A percentile compares a stretch with the other conserved stretches of the same genome.
phyloP scores from a whole-genome alignment of 1,140 invertebrate genomes.

The Formica exsecta region DNA sequence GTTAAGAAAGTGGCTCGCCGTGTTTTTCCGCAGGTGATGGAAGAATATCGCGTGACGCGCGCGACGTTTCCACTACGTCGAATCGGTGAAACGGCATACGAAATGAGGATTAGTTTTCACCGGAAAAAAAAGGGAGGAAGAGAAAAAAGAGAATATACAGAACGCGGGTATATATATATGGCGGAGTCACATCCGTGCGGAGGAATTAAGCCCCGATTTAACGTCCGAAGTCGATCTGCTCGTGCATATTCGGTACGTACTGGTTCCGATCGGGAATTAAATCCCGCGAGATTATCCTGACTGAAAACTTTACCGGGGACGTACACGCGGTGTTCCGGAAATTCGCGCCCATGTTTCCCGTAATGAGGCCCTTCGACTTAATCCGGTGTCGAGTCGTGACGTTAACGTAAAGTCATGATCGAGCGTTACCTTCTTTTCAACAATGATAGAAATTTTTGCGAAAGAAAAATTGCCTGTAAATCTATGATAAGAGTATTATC shows the following conservation, averaged over 20 bases:
- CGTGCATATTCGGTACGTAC: constrained; percentile 42
- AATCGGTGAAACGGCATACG: constrained; percentile 29
- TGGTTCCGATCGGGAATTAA: constrained; percentile 46
- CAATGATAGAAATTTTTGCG: no score
- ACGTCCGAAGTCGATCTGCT: constrained; percentile 56
- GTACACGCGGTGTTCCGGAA: constrained; percentile 41
- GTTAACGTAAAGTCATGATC: not conserved
- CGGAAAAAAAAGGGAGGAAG: not conserved
- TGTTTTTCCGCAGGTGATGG: constrained; percentile 44
- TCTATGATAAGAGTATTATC: no score
- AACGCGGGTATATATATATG: not conserved
- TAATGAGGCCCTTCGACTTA: not conserved
- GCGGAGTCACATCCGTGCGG: constrained; percentile 41
- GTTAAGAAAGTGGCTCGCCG: constrained; percentile 54
- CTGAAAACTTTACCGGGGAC: constrained; percentile 37
- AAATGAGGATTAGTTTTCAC: constrained; percentile 49
- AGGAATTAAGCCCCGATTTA: constrained; percentile 60
- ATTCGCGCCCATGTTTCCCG: constrained; percentile 9
- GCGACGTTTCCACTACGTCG: not conserved
- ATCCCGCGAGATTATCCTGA: constrained; percentile 53
- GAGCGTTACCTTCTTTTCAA: not conserved
- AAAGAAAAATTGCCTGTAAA: no score
- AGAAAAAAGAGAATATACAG: not conserved
- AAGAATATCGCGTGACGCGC: constrained; percentile 36
- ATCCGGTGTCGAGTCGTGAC: not conserved